Percentiles rank a stretch among this genome's conserved stretches.
These are phyloP conservation scores for Timema cristinae DNA, from an alignment of 2,888 invertebrate species.

Conservation along the genomic window DNA sequence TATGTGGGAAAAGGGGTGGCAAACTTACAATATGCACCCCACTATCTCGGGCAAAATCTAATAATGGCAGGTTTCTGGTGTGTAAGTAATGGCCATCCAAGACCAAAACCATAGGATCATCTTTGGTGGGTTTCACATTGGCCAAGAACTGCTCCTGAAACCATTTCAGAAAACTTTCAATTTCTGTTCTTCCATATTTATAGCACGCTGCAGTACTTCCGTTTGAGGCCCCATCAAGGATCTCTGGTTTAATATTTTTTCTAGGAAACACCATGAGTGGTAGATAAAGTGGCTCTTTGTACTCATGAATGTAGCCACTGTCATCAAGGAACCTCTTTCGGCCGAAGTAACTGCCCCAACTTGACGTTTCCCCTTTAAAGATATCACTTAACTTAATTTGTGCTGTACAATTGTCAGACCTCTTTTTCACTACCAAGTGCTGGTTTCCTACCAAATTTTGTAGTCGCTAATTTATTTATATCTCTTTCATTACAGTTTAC, in stretches of 20 bases:
- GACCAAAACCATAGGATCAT: conserved; percentile 35
- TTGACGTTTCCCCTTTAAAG: not conserved
- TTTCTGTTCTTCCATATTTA: conserved; percentile 39
- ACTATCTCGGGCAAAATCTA: too few relatives aligned
- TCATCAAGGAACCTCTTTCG: conserved; percentile 37
- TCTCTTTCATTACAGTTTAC: conserved; percentile 4
- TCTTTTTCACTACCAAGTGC: conserved; percentile 4
- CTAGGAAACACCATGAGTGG: conserved; percentile 9
- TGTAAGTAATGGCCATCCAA: too few relatives aligned
- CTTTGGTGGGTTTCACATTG: conserved; percentile 34
- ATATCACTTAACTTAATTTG: not conserved
- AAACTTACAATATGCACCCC: too few relatives aligned
- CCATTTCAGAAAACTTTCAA: conserved; percentile 38
- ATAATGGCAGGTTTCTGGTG: too few relatives aligned
- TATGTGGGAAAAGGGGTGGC: conserved; percentile 30
- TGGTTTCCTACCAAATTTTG: conserved; percentile 5
- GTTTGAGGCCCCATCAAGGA: too few relatives aligned
- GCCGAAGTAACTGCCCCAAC: not conserved
- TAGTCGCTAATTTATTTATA: not conserved
- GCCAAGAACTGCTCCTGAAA: conserved; percentile 34
- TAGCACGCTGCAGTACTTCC: conserved; percentile 36
- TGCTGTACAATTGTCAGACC: not conserved
- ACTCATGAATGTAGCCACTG: conserved; percentile 33
- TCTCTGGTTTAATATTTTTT: conserved; percentile 5
- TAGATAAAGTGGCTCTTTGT: not conserved